Conservation (phyloP, 2,797 vertebrate species). For the Xiphorhynchus erythropygius region DNA sequence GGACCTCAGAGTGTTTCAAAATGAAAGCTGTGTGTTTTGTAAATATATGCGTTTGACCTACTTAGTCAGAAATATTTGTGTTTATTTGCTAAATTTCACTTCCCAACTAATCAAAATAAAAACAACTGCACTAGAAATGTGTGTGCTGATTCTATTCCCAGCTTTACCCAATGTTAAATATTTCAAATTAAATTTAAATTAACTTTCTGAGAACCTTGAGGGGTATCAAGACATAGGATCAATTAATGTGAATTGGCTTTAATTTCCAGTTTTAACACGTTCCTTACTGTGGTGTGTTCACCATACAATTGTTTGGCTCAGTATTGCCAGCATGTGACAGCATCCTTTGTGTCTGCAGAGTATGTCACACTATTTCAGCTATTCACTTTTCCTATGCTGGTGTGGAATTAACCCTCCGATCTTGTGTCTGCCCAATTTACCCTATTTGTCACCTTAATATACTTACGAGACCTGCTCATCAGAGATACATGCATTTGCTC, state of each 20-base stretch:
- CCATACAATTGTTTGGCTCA: not conserved
- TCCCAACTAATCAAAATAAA: not conserved
- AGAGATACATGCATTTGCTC: not conserved
- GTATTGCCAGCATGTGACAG: not conserved
- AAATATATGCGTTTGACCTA: not conserved
- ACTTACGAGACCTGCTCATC: not conserved
- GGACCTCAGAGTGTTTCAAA: not conserved
- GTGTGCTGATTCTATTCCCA: not conserved
- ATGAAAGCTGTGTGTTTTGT: not conserved
- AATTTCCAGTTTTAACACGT: not conserved
- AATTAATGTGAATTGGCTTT: not conserved
- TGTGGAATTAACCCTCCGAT: not conserved
- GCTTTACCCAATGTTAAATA: not conserved
- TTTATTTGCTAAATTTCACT: not conserved
- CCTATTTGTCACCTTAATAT: not conserved
- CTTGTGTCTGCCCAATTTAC: not conserved
- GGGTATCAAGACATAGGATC: not conserved
- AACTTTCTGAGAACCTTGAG: not conserved
- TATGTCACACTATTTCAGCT: not conserved
- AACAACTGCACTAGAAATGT: not conserved
- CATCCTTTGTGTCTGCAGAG: not conserved
- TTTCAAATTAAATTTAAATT: not conserved
- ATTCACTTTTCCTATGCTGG: not conserved
- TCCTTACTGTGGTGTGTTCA: not conserved
- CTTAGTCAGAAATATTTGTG: not conserved